Base-by-base conservation (phyloP, 2,113 vertebrate species). In the Etia nguti region DNA sequence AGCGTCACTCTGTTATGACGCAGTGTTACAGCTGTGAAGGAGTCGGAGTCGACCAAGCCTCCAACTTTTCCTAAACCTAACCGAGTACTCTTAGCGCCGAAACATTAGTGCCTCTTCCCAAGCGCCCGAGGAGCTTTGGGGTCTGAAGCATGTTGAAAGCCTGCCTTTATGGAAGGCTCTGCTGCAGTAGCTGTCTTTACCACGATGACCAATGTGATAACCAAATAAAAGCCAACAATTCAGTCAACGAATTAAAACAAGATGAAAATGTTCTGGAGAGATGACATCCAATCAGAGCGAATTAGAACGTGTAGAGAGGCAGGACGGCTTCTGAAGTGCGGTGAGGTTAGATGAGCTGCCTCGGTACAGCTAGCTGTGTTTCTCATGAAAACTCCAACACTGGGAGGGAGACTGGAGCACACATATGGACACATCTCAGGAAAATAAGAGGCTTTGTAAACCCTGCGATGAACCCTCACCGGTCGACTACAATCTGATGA, bases 401-500 rank as follows among this genome's bases (percentile, higher is more conserved):
- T 34, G 57, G 29, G 9, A 34, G 57, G 8, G 15, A 60, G 29
- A 60, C 9, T 2, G 16, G 29, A 10, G 26, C 9, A 1, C 57
- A 4, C 38, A 11, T 4, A 41, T 2, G 10, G 38, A 41, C 38
- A 11, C 56, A 1, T 16, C 15, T 52, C 50, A n/a, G 18, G 9
- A 4, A 34, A 34, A 34, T 5, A 34, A 6, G 34, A 34, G 7
- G 34, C 34, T 34, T 8, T 34, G 34, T 34, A 34, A 34, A 7
- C 18, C 50, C 50, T 5, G 50, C 9, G 4, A 54, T 11, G 5
- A 3, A 3, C 6, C 59, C 29, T 62, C 29, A 20, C 10, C 1
- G 3, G 16, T 2, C 3, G 5, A n/a, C 2, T 1, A 7, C 31
- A 4, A 18, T 0, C 18, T 10, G 31, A 11, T 0, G 9, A 36